These are phyloP conservation scores for Tetragonula clypearis DNA, from an alignment of 1,140 invertebrate genomes.

Conservation along the genomic window DNA sequence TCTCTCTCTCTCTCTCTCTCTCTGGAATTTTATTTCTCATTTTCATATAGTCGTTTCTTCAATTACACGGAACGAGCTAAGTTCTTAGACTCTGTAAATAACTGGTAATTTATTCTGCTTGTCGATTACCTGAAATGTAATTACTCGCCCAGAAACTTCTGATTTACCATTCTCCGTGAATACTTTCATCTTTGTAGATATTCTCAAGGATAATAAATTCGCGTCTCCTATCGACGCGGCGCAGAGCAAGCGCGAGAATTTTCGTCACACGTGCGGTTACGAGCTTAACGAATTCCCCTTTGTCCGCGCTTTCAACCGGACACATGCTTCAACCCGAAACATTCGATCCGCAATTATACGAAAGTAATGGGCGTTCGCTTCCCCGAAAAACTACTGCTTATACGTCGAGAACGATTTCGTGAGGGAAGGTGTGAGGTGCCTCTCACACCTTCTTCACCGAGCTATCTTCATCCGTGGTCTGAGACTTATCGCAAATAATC, in stretches of 20 bases:
- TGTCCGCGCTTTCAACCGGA: conserved; percentile 50
- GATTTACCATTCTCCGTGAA: background rate
- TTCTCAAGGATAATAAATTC: background rate
- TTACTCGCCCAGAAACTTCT: background rate
- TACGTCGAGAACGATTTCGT: conserved; percentile 31
- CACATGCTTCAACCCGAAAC: conserved; percentile 22
- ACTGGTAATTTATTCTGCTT: background rate
- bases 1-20: no score
- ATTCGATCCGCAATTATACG: conserved; percentile 59
- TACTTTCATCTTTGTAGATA: no score
- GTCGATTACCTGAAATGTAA: background rate
- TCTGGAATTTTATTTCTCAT: background rate
- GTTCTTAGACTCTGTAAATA: background rate
- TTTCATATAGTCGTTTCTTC: background rate
- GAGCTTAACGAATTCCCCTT: conserved; percentile 51
- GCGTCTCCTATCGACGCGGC: conserved; percentile 16
- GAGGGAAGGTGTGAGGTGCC: no score
- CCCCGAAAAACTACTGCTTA: conserved; percentile 37
- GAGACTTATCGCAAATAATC: conserved; percentile 5
- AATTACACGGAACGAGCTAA: background rate
- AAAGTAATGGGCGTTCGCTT: conserved; percentile 46
- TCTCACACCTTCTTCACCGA: conserved; percentile 11
- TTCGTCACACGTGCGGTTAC: conserved; percentile 48
- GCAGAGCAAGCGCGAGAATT: conserved; percentile 29
- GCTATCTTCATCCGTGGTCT: no score